phyloP scores from a whole-genome alignment of 2,113 vertebrate genomes.

The Mesoclemmys tuberculata region DNA sequence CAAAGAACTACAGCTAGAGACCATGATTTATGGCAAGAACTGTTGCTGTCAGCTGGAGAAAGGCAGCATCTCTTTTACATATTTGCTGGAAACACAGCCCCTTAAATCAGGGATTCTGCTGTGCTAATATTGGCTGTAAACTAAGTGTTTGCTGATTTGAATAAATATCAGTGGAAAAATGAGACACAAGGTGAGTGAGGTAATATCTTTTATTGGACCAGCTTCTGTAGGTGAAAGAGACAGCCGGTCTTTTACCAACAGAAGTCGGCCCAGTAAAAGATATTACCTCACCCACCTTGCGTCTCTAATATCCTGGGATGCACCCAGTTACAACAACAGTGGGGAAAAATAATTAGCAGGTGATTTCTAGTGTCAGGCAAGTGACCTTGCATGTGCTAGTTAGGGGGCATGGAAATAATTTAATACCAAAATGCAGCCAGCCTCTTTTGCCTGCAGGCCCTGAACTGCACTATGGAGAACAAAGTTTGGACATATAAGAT shows the following conservation, averaged over 20 bases:
- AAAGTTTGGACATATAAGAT: neutral
- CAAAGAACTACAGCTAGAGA: fast-evolving
- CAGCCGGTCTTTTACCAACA: neutral
- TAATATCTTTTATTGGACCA: neutral
- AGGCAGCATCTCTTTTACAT: fast-evolving
- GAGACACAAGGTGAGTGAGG: neutral
- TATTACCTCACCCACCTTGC: neutral
- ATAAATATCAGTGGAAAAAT: neutral
- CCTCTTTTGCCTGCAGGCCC: neutral
- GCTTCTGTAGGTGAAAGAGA: no score
- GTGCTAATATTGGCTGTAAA: neutral
- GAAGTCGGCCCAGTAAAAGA: neutral
- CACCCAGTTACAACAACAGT: neutral
- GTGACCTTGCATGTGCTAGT: neutral
- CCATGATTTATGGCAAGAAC: neutral
- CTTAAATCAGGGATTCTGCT: neutral
- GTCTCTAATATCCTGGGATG: neutral
- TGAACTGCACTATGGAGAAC: neutral
- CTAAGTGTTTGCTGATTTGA: neutral
- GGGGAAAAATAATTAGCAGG: fast-evolving
- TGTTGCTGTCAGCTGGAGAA: fast-evolving
- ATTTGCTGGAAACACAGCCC: neutral
- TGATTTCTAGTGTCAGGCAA: neutral
- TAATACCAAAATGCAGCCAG: fast-evolving
- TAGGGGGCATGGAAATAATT: neutral